Base-by-base conservation (phyloP, 2,113 vertebrate species). In the Neolamprologus fasciatus region DNA sequence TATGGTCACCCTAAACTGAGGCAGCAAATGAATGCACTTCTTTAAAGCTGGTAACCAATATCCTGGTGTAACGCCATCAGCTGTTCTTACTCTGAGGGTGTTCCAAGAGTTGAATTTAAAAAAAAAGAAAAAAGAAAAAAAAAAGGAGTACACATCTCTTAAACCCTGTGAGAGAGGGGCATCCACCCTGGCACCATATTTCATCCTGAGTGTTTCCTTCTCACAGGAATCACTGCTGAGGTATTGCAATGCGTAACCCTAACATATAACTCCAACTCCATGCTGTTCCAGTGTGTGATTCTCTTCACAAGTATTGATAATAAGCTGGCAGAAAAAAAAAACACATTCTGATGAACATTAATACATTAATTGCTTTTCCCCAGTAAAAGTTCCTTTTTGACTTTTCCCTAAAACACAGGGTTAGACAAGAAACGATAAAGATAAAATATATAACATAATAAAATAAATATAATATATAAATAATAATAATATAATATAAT, bases 51-150 rank as follows among this genome's bases (percentile, higher is more conserved):
- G 84, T 82, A 87, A 89, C 26, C n/a, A 42, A 81, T 37, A 71
- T 92, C 89, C 84, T 91, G 91, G 87, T 88, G 81, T 37, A 61
- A 80, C 71, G 83, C 93, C 93, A 94, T 87, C 82, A 88, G 85
- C 87, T 86, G 57, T 19, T 89, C 84, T 89, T 61, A 91, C n/a
- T 61, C 89, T 8, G 58, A 85, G 81, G 91, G 37, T 83, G 73
- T 90, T 91, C 91, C 93, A 91, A 90, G 76, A 88, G 88, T 81
- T 82, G 68, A 92, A 91, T 35, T 35, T 2, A 2, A 35, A 9
- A 35, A 35, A 33, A 33, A 35, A 9, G 3, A 35, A 3, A 5
- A 37, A 35, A 10, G 10, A 13, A 3, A 45, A 14, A 89, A 92
- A 92, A 93, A 88, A 82, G 40, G 80, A 19, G 84, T 66, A 47